Conservation (phyloP, 2,113 vertebrate genomes). For the Gymnobelideus leadbeateri region DNA sequence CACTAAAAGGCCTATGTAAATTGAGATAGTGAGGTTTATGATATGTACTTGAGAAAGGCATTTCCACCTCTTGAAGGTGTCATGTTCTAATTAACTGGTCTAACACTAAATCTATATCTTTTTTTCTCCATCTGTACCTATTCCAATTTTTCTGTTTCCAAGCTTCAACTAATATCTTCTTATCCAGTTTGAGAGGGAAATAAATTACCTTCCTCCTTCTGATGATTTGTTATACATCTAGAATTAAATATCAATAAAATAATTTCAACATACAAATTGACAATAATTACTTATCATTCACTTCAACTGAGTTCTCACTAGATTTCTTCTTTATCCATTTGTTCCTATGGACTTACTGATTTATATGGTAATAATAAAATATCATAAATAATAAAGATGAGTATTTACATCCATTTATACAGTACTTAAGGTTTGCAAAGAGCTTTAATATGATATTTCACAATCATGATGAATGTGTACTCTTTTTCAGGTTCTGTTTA, state of each 20-base stretch:
- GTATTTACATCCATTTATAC: neutral
- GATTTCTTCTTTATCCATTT: too few relatives aligned
- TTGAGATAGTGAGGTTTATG: neutral
- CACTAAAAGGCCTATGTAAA: too few relatives aligned
- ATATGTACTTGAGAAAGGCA: neutral
- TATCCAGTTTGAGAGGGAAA: neutral
- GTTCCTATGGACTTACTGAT: too few relatives aligned
- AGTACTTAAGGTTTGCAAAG: neutral
- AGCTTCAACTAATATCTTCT: neutral
- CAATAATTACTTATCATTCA: too few relatives aligned
- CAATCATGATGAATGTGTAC: neutral
- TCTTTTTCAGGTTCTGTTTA: neutral
- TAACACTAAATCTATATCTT: neutral
- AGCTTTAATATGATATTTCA: neutral
- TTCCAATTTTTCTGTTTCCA: neutral
- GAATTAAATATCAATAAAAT: neutral
- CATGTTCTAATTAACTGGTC: neutral
- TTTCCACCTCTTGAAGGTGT: neutral
- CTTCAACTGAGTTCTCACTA: too few relatives aligned
- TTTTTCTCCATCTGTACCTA: neutral
- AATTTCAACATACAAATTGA: too few relatives aligned
- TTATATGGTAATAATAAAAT: too few relatives aligned
- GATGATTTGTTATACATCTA: neutral
- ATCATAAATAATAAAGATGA: neutral
- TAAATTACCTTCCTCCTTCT: neutral